phyloP scores from a whole-genome alignment of 2,888 invertebrate species.

The Nephrotoma flavescens region DNA sequence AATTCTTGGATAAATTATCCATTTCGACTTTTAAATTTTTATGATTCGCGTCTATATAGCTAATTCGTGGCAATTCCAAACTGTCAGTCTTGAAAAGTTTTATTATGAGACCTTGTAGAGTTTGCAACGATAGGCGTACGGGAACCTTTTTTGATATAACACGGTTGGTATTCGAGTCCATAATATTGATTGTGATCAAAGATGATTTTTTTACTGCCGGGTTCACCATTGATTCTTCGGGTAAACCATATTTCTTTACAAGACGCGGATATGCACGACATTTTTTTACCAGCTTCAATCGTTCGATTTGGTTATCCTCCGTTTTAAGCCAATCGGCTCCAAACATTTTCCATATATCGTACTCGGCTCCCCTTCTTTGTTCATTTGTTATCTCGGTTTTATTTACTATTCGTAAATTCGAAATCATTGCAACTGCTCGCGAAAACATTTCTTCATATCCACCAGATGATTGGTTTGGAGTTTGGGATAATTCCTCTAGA shows the following conservation, averaged over 20 bases:
- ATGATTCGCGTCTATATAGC: constrained; percentile 40
- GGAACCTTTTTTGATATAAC: constrained; percentile 54
- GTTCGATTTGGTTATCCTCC: constrained; percentile 34
- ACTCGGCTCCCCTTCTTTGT: constrained; percentile 73
- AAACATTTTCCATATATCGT: constrained; percentile 77
- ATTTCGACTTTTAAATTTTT: constrained; percentile 54
- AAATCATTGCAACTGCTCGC: constrained; percentile 68
- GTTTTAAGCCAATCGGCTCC: constrained; percentile 56
- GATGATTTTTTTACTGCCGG: constrained; percentile 50
- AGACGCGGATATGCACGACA: constrained; percentile 67
- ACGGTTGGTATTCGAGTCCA: constrained; percentile 33
- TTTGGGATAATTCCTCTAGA: constrained; percentile 22
- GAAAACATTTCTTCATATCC: constrained; percentile 58
- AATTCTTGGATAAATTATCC: constrained; percentile 68
- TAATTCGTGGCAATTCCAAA: constrained; percentile 21
- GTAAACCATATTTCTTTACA: constrained; percentile 62
- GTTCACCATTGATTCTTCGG: constrained; percentile 56
- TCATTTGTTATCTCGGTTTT: constrained; percentile 50
- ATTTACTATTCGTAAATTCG: constrained; percentile 55
- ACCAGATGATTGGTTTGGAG: constrained; percentile 16
- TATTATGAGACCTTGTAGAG: constrained; percentile 64
- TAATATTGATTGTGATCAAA: constrained; percentile 45
- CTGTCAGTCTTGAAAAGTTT: constrained; percentile 47
- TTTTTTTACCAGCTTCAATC: constrained; percentile 41
- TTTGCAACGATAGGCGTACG: constrained; percentile 65